Evolutionary conservation across 2,797 vertebrate species (phyloP), one percentile per base, ranked within the genome.

Genomic region (Luscinia megarhynchos): DNA sequence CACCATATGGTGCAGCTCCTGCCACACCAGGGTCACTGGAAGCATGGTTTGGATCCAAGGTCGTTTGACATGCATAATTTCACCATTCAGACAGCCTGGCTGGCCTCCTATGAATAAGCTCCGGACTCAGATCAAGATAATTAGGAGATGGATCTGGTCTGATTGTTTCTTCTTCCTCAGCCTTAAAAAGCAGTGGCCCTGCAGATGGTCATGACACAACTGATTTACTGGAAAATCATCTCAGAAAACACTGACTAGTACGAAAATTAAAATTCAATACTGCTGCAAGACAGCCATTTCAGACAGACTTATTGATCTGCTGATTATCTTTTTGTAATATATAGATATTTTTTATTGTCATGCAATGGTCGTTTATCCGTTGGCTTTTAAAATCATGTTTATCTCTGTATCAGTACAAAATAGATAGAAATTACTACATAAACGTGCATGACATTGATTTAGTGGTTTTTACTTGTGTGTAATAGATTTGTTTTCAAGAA

Each of bases 301-400:
- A 83, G 83, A 79, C 69, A 79, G 55, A 20, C 57, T 90, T 91
- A 96, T 93, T 7, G 51, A 95, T 91, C 90, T 53, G 36, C 40
- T 81, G 54, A 57, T 96, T 89, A 95, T 84, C 89, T 91, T 74
- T 50, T 50, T 70, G 58, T 46, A 63, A 90, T 76, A 87, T 51
- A 89, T 23, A 64, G 66, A 53, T 87, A 70, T 82, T 93, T 80
- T n/a, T 43, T n/a, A 38, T 63, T 87, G 66, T 74, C 43, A 63
- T 38, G 86, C 41, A 59, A 26, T 19, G 22, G 34, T 84, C 55
- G 72, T 48, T 9, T 67, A 86, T 79, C 61, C 63, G 32, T 40
- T 68, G 23, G 61, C 57, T 92, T 70, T 93, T 68, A 84, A 92
- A 84, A 53, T 61, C n/a, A 18, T 13, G 13, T 88, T 94, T 75